phyloP scores from a whole-genome alignment of 2,888 invertebrate species.

The Stomorhina lunata region DNA sequence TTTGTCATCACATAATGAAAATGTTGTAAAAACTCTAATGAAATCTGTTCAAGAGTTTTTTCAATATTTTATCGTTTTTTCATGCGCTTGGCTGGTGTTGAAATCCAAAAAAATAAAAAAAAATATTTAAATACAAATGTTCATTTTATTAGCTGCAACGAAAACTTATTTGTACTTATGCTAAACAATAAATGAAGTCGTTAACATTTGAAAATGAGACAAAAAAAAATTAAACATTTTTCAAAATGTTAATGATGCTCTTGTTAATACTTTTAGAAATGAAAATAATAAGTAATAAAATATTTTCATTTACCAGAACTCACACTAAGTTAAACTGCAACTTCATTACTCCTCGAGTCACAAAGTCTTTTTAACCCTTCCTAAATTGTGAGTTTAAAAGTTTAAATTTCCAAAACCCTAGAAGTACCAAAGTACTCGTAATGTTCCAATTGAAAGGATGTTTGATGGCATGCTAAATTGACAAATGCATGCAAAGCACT shows the following conservation, averaged over 20 bases:
- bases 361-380: too few species aligned
- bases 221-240: conserved; percentile 44
- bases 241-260: conserved; percentile 74
- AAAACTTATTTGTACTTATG: conserved; percentile 61
- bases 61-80: conserved; percentile 11
- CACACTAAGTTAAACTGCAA: conserved; percentile 21
- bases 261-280: conserved; percentile 71
- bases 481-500: conserved; percentile 76
- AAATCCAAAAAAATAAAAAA: conserved; percentile 6
- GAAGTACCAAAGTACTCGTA: too few species aligned
- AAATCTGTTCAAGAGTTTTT: conserved; percentile 25
- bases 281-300: conserved; percentile 52
- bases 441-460: conserved; percentile 74
- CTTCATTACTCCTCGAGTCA: not conserved
- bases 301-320: conserved; percentile 47
- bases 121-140: not conserved
- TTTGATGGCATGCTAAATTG: conserved; percentile 78
- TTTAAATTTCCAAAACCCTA: too few species aligned
- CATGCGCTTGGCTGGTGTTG: not conserved
- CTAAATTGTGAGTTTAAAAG: too few species aligned
- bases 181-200: conserved; percentile 77
- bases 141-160: conserved; percentile 29
- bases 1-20: conserved; percentile 67
- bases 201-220: conserved; percentile 70
- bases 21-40: conserved; percentile 54